A percentile compares a stretch with the other conserved stretches of the same genome.
These are phyloP conservation scores for Piscicola geometra DNA, from an alignment of 2,888 invertebrate species.

Conservation along the genomic window DNA sequence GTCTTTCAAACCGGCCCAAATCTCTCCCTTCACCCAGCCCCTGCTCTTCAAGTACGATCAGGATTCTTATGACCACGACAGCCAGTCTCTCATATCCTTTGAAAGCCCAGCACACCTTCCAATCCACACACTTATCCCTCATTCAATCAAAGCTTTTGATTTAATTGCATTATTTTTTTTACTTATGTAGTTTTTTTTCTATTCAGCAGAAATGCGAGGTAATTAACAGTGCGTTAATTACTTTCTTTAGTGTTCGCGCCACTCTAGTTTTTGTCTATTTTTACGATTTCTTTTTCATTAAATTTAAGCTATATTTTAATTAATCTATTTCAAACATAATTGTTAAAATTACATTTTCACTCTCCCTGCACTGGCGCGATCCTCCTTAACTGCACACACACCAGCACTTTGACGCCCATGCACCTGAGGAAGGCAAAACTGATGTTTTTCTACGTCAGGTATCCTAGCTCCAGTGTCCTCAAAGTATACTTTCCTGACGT, in stretches of 20 bases:
- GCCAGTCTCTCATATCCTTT: constrained; percentile 26
- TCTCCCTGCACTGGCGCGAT: too few relatives aligned
- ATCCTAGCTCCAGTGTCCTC: constrained; percentile 95
- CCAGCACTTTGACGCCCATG: constrained; percentile 88
- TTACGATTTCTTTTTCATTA: too few relatives aligned
- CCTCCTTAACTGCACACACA: constrained; percentile 44
- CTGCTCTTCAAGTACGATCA: constrained; percentile 10
- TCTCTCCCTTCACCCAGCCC: background rate
- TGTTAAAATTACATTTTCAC: background rate
- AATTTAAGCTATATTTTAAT: background rate
- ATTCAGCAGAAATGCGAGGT: too few relatives aligned
- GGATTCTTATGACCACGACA: constrained; percentile 11
- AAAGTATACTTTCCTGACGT: constrained; percentile 99
- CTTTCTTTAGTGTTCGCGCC: too few relatives aligned
- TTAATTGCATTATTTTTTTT: too few relatives aligned
- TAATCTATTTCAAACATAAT: background rate
- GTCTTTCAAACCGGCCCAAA: background rate
- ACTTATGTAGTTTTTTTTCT: too few relatives aligned
- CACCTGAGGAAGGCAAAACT: constrained; percentile 99
- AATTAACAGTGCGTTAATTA: too few relatives aligned
- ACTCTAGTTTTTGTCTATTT: too few relatives aligned
- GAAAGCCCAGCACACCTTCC: too few relatives aligned
- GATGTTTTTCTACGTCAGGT: constrained; percentile 99
- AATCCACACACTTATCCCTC: too few relatives aligned
- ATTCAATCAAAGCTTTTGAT: too few relatives aligned